phyloP scores from a whole-genome alignment of 2,113 vertebrate species.

The Cyanocitta stelleri region DNA sequence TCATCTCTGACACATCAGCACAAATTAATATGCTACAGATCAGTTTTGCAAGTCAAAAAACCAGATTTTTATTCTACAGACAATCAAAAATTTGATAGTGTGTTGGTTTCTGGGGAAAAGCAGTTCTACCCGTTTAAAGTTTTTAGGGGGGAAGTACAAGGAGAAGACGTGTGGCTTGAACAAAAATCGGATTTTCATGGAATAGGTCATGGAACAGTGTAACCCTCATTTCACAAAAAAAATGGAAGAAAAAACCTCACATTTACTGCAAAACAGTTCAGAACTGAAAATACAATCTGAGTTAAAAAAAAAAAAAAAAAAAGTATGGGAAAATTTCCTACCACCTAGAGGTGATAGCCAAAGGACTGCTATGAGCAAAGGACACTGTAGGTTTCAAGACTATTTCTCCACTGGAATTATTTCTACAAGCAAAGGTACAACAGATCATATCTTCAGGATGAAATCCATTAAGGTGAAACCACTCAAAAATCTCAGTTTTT shows the following conservation, averaged over 20 bases:
- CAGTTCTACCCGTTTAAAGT: not conserved
- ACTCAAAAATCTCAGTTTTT: not conserved
- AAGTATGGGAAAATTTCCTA: not conserved
- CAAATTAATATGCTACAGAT: not conserved
- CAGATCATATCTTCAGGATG: not conserved
- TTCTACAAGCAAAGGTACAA: not conserved
- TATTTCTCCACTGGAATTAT: not conserved
- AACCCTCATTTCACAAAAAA: not conserved
- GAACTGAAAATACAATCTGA: not conserved
- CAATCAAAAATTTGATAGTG: not conserved
- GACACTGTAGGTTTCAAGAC: not conserved
- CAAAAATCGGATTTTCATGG: not conserved
- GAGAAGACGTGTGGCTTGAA: not conserved
- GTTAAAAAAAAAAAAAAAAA: no score
- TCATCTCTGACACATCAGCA: not conserved
- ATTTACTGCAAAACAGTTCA: not conserved
- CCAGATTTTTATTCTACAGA: not conserved
- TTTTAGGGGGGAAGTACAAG: not conserved
- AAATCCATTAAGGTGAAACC: not conserved
- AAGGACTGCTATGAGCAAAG: not conserved
- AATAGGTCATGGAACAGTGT: not conserved
- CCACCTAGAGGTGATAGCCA: not conserved
- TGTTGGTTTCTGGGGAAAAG: not conserved
- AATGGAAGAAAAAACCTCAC: rapidly evolving
- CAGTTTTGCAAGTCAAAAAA: not conserved